Base-by-base conservation (phyloP, 2,888 invertebrate genomes). In the Caprella mutica region DNA sequence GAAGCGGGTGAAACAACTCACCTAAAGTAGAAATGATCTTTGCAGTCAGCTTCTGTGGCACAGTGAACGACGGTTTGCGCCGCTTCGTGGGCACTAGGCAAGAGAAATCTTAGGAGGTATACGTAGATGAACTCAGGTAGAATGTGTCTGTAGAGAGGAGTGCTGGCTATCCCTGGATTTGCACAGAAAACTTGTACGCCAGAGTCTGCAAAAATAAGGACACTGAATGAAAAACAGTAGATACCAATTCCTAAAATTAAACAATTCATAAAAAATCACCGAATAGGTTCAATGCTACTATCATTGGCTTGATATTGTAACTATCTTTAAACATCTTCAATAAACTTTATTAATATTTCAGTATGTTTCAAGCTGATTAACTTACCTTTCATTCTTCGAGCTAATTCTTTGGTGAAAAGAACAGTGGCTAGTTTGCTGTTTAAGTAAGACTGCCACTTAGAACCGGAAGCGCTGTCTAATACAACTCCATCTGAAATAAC, bases 391-490 rank as follows among this genome's bases (percentile, higher is more conserved):
- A 61, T 54, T 30, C 29, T 51, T 40, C 42, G 43, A 19, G 69
- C 68, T 35, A 73, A 65, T 59, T 72, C 71, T 35, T 65, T 61
- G 5, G 68, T 69, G 55, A 73, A 72, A 17, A 73, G 66, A 12
- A 71, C 66, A 57, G 71, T 71, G 5, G 72, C 72, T 17, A 73
- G 65, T 65, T 73, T 72, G 64, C 72, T 72, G 55, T 71, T 70
- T 44, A 66, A 61, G 62, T 73, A 73, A 5, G 71, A 67, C n/a
- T 61, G 48, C 55, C 58, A 56, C 14, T 54, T n/a, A n/a, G n/a
- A n/a, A n/a, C n/a, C n/a, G n/a, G n/a, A n/a, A n/a, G n/a, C n/a
- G n/a, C n/a, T n/a, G n/a, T n/a, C n/a, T n/a, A n/a, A n/a, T n/a
- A n/a, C n/a, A n/a, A n/a, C n/a, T n/a, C n/a, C n/a, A n/a, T n/a